These are phyloP conservation scores for Proteles cristata DNA, from an alignment of 2,113 vertebrate species.

Conservation along the genomic window DNA sequence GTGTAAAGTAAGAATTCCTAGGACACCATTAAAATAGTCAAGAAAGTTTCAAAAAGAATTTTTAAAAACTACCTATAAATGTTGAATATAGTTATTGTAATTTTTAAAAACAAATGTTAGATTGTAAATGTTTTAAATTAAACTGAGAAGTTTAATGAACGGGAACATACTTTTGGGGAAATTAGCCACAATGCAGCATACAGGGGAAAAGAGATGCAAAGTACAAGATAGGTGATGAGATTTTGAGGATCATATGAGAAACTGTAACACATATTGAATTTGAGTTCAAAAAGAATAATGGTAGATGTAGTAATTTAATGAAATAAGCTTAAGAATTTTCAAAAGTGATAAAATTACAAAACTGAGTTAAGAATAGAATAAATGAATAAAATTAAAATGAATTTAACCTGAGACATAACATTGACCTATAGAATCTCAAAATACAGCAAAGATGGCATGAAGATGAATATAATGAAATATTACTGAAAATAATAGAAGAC, in stretches of 20 bases:
- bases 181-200: background rate
- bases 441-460: background rate
- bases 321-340: background rate
- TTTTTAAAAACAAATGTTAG: background rate
- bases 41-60: background rate
- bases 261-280: background rate
- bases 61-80: background rate
- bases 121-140: background rate
- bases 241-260: background rate
- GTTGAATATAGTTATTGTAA: background rate
- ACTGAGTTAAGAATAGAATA: background rate
- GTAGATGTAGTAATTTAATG: background rate
- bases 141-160: background rate
- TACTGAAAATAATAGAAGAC: background rate
- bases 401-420: background rate
- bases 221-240: background rate
- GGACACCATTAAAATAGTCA: background rate
- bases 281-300: background rate
- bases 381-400: background rate
- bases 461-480: background rate
- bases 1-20: background rate
- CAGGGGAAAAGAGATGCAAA: background rate
- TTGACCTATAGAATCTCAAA: background rate
- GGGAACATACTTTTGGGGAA: background rate
- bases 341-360: background rate